Base-by-base conservation (phyloP, 2,888 invertebrate species). In the Clitarchus hookeri region DNA sequence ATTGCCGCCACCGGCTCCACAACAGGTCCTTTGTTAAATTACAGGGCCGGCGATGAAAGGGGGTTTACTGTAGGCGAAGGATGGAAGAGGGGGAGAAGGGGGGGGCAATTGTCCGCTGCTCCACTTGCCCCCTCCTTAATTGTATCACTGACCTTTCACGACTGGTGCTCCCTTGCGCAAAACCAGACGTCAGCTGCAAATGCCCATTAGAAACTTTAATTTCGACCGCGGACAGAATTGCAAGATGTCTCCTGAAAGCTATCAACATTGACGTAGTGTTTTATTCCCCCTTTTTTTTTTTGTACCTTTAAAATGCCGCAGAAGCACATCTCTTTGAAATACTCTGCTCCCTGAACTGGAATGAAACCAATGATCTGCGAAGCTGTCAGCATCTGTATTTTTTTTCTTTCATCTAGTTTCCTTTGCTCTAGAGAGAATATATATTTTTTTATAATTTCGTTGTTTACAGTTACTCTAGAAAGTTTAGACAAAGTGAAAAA, bases 71-170 rank as follows among this genome's bases (percentile, higher is more conserved):
- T 9, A 12, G 53, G 53, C 53, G 13, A 53, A n/a, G n/a, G n/a
- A n/a, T n/a, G n/a, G n/a, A n/a, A n/a, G n/a, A n/a, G n/a, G n/a
- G n/a, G n/a, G 16, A 19, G 19, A 23, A 65, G 65, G 16, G 65
- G 19, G 8, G 65, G n/a, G 0, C 65, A 65, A 6, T 65, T 65
- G 65, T 23, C 65, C 65, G 65, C 65, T 65, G 65, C 65, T 65
- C 65, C n/a, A 65, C 16, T 65, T 65, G 65, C 65, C n/a, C 65
- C 23, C 19, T 11, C 65, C 65, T 65, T 65, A 65, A 65, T 65
- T 65, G 65, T 65, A 65, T 65, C 65, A 65, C 65, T 65, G 65
- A 65, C 65, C 65, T 65, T 65, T 65, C 65, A n/a, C 65, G 65
- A 65, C 23, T 8, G n/a, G 8, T 23, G 65, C 23, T 23, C 65